phyloP scores from a whole-genome alignment of 2,113 vertebrate genomes.

The Meriones unguiculatus region DNA sequence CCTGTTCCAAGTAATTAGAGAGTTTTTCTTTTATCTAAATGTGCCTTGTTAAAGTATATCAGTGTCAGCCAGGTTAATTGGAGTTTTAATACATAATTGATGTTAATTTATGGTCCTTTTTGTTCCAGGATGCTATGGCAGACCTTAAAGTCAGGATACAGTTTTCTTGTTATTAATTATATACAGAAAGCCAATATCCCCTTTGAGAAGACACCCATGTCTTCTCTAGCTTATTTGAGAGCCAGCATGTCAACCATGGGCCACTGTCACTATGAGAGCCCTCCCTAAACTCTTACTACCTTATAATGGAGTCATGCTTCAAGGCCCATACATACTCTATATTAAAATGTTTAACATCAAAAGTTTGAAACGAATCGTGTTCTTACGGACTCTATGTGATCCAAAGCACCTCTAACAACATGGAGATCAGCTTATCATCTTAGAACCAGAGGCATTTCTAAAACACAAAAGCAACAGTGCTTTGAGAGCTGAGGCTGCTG shows the following conservation, averaged over 20 bases:
- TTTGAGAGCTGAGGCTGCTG: neutral
- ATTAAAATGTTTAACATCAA: slow-evolving; percentile 28
- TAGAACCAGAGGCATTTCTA: slow-evolving; percentile 29
- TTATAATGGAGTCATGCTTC: slow-evolving; percentile 6
- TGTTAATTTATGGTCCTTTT: slow-evolving; percentile 92
- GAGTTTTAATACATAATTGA: slow-evolving; percentile 94
- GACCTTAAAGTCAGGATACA: slow-evolving; percentile 90
- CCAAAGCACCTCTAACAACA: neutral
- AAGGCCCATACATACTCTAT: neutral
- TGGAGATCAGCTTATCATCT: slow-evolving; percentile 5
- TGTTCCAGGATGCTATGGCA: slow-evolving; percentile 88
- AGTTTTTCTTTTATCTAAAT: slow-evolving; percentile 91
- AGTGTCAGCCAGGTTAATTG: slow-evolving; percentile 93
- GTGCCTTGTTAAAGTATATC: slow-evolving; percentile 92
- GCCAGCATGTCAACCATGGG: slow-evolving; percentile 77
- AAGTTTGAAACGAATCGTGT: slow-evolving; percentile 6
- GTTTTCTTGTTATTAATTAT: slow-evolving; percentile 92
- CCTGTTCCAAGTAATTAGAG: slow-evolving; percentile 91
- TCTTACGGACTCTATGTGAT: neutral
- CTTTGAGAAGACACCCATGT: slow-evolving; percentile 81
- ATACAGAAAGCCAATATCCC: slow-evolving; percentile 90
- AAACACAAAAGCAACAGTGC: neutral
- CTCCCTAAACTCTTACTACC: slow-evolving; percentile 58
- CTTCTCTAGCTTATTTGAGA: slow-evolving; percentile 83
- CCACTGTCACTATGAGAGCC: slow-evolving; percentile 68